Conservation (phyloP, 1,140 invertebrate genomes). For the Nilaparvata lugens region DNA sequence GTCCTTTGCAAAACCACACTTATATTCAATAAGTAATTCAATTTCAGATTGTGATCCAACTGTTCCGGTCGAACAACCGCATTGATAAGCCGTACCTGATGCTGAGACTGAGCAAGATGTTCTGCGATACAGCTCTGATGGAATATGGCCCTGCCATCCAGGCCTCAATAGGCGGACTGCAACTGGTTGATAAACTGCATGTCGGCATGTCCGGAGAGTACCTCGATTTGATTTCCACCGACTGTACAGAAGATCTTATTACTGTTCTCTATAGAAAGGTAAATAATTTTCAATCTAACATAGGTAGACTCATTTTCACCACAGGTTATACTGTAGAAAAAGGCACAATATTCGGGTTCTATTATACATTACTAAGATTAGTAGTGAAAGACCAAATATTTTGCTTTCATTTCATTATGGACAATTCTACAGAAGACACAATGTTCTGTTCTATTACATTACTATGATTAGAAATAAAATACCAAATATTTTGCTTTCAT, state of each 20-base stretch:
- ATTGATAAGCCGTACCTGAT: constrained; percentile 66
- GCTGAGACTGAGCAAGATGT: constrained; percentile 56
- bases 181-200: constrained; percentile 74
- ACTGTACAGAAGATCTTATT: constrained; percentile 48
- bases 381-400: too few species aligned
- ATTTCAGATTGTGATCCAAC: constrained; percentile 37
- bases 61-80: constrained; percentile 51
- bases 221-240: constrained; percentile 60
- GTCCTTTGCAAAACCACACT: too few species aligned
- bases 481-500: too few species aligned
- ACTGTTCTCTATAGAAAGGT: constrained; percentile 70
- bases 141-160: constrained; percentile 69
- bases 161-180: constrained; percentile 55
- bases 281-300: constrained; percentile 14
- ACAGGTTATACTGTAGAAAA: too few species aligned
- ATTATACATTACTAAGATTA: too few species aligned
- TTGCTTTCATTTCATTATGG: too few species aligned
- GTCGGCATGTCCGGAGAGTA: constrained; percentile 62
- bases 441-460: too few species aligned
- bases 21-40: background rate
- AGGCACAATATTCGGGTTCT: too few species aligned
- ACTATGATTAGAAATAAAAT: too few species aligned
- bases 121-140: constrained; percentile 66
- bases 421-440: too few species aligned
- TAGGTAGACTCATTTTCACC: too few species aligned